These are phyloP conservation scores for Patagioenas fasciata DNA, from an alignment of 2,113 vertebrate species.

Conservation along the genomic window DNA sequence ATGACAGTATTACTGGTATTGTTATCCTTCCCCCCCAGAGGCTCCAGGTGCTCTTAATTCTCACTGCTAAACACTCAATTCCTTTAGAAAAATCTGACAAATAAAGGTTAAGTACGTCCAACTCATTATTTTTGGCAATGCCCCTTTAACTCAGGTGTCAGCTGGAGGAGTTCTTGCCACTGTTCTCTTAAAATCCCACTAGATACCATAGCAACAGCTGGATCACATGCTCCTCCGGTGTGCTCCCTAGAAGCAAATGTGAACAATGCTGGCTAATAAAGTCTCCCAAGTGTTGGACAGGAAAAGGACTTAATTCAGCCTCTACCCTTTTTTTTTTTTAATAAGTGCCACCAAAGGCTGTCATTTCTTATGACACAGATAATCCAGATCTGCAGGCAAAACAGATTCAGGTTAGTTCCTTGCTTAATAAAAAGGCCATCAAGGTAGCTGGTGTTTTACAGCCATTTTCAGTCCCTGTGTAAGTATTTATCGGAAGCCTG, in stretches of 20 bases:
- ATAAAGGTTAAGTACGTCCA: not conserved
- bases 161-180: not conserved
- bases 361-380: constrained; percentile 18
- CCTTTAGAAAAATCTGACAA: not conserved
- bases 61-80: not conserved
- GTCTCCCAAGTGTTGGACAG: constrained; percentile 31
- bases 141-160: constrained; percentile 54
- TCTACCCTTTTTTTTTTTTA: not conserved
- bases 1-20: not conserved
- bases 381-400: constrained; percentile 1
- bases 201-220: constrained; percentile 73
- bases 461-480: not conserved
- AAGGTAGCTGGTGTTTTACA: not conserved
- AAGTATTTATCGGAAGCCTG: not conserved
- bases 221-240: constrained; percentile 46
- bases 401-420: constrained; percentile 10
- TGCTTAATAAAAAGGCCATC: not conserved
- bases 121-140: not conserved
- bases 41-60: not conserved
- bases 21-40: not conserved
- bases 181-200: constrained; percentile 45
- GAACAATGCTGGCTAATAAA: constrained; percentile 61
- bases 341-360: not conserved
- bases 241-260: constrained; percentile 63
- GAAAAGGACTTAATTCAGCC: not conserved